A percentile compares a stretch with the other conserved stretches of the same genome.
phyloP scores from a whole-genome alignment of 92 coral and sea anemone genomes.

The Parazoanthus swiftii region DNA sequence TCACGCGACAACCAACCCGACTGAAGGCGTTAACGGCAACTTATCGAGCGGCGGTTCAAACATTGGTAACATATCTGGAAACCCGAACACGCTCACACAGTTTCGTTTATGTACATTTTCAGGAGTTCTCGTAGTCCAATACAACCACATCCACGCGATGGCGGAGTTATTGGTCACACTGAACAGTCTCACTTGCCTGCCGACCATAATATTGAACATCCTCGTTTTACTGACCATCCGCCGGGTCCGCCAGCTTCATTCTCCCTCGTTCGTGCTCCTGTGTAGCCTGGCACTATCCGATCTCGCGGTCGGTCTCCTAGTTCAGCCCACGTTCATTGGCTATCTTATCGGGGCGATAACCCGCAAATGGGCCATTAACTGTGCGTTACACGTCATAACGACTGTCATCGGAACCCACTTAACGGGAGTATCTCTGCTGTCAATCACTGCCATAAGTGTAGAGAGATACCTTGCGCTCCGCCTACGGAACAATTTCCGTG shows the following conservation, averaged over 20 bases:
- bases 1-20: not conserved
- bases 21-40: not conserved
- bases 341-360: conserved; percentile 25
- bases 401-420: conserved; percentile 14
- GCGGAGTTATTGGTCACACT: conserved; percentile 26
- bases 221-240: conserved; percentile 28
- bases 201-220: conserved; percentile 9
- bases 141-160: conserved; percentile 33
- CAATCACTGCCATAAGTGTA: conserved; percentile 38
- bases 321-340: conserved; percentile 38
- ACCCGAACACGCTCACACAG: conserved; percentile 9
- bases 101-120: conserved; percentile 24
- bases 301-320: conserved; percentile 12
- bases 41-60: not conserved
- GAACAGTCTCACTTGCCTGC: conserved; percentile 10
- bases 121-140: conserved; percentile 13
- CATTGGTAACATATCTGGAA: not conserved
- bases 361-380: conserved; percentile 25
- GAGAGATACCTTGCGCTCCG: conserved; percentile 40
- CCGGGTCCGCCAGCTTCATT: conserved; percentile 7
- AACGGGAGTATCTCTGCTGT: conserved; percentile 34
- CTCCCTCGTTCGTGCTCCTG: conserved; percentile 27
- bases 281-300: conserved; percentile 41
- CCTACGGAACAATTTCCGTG: conserved; percentile 26
- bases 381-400: conserved; percentile 26